Evolutionary conservation across 2,797 vertebrate genomes (phyloP).

Genomic region (Choloepus didactylus): DNA sequence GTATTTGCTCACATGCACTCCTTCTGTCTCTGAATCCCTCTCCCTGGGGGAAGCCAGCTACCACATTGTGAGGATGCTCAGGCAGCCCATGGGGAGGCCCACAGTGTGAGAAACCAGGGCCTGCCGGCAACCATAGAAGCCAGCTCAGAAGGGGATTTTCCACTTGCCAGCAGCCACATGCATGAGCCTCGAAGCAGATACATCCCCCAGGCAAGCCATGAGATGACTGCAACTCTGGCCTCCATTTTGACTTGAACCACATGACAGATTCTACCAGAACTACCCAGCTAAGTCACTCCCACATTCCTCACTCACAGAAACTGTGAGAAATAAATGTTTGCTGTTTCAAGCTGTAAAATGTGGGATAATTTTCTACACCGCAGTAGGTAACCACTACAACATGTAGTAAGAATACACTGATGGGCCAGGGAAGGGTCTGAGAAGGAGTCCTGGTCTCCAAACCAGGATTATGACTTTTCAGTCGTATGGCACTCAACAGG

Average conservation of each 20-base stretch:
- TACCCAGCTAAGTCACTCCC: not conserved
- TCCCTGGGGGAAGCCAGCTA: not conserved
- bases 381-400: not conserved
- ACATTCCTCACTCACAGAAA: not conserved
- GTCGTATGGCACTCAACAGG: not conserved
- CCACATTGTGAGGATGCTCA: not conserved
- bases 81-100: too few species aligned
- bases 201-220: not conserved
- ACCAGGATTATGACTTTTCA: not conserved
- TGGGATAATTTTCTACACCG: not conserved
- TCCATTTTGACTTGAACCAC: not conserved
- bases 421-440: not conserved
- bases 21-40: not conserved
- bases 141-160: not conserved
- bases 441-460: not conserved
- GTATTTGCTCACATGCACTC: not conserved
- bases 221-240: not conserved
- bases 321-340: not conserved
- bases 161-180: too few species aligned
- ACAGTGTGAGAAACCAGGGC: not conserved
- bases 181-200: not conserved
- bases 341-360: not conserved
- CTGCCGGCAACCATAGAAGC: not conserved
- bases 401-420: not conserved
- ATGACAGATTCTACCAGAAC: not conserved